Percentiles rank a stretch among this genome's conserved stretches.
phyloP scores from a whole-genome alignment of 2,113 vertebrate species.

The Alces alces region DNA sequence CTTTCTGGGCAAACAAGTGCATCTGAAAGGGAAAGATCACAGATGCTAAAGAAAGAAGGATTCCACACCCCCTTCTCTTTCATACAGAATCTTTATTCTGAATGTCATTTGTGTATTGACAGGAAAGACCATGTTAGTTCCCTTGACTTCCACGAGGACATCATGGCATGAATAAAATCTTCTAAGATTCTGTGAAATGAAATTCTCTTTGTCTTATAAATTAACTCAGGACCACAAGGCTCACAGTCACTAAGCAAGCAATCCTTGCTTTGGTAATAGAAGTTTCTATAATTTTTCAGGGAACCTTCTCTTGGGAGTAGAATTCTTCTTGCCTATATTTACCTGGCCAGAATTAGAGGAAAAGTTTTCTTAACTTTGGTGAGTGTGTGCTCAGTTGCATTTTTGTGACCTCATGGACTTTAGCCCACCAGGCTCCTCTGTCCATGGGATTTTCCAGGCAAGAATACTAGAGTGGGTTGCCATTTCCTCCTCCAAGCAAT shows the following conservation, averaged over 20 bases:
- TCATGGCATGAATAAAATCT: not conserved
- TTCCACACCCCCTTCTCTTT: not conserved
- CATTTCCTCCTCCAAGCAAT: not conserved
- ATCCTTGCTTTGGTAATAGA: not conserved
- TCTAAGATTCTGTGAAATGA: not conserved
- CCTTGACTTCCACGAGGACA: not conserved
- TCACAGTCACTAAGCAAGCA: not conserved
- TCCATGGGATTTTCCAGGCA: not conserved
- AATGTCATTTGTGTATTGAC: not conserved
- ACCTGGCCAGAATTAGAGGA: not conserved
- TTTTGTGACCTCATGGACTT: not conserved
- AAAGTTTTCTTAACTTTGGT: not conserved
- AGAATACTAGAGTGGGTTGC: not conserved
- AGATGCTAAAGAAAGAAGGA: not conserved
- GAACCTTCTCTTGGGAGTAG: not conserved
- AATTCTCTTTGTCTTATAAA: not conserved
- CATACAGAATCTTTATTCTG: not conserved
- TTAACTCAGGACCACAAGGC: not conserved
- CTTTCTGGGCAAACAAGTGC: not conserved
- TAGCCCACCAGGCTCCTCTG: not conserved
- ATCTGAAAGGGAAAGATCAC: not conserved
- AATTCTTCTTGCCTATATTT: not conserved
- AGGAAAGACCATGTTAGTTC: not conserved
- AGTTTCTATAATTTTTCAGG: not conserved
- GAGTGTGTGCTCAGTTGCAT: not conserved